Evolutionary conservation across 2,797 vertebrate species (phyloP).

Genomic region (Vespertilio murinus): DNA sequence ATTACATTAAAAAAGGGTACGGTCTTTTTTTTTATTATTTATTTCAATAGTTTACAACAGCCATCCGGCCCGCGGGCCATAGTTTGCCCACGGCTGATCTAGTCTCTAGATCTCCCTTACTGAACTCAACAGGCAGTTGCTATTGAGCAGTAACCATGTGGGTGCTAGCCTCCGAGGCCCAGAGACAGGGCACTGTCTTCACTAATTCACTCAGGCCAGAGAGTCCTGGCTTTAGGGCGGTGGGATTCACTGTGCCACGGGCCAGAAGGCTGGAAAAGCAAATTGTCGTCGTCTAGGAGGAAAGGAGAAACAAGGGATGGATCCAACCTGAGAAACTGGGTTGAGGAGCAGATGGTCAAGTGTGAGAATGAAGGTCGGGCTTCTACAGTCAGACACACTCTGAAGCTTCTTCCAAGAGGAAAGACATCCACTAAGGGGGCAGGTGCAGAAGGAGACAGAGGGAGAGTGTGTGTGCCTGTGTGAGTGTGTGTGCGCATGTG

Average conservation of each 20-base stretch:
- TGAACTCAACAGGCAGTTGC: slow-evolving; percentile 48
- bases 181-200: neutral
- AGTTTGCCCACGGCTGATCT: no score
- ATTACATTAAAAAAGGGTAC: no score
- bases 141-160: slow-evolving; percentile 26
- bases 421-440: neutral
- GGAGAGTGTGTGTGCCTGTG: neutral
- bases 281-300: neutral
- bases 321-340: neutral
- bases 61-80: no score
- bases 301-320: neutral
- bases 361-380: neutral
- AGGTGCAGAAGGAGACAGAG: neutral
- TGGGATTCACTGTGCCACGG: neutral
- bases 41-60: no score
- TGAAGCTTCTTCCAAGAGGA: neutral
- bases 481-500: neutral
- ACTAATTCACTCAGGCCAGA: neutral
- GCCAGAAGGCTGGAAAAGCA: neutral
- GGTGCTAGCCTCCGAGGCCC: neutral
- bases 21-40: no score
- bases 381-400: neutral
- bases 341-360: neutral
- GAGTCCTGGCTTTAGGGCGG: neutral
- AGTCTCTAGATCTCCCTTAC: slow-evolving; percentile 16